Evolutionary conservation across 2,797 vertebrate genomes (phyloP).

Genomic region (Fistularia commersonii): DNA sequence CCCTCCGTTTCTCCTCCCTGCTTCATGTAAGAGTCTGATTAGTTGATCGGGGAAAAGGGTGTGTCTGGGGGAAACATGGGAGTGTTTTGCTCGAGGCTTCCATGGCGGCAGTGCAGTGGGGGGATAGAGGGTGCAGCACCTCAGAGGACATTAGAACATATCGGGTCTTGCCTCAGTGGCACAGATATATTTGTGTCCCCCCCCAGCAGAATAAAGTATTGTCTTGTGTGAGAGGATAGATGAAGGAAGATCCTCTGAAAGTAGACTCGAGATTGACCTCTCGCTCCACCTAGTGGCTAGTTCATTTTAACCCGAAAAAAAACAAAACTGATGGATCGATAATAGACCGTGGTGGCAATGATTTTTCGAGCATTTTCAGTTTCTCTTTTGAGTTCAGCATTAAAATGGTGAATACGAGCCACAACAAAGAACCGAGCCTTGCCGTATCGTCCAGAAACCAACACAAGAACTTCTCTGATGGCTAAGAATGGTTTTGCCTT

Average conservation of each 20-base stretch:
- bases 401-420: too few relatives aligned
- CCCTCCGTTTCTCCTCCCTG: conserved; percentile 5
- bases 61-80: conserved; percentile 5
- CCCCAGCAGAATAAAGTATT: too few relatives aligned
- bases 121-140: background rate
- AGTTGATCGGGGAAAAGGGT: conserved; percentile 18
- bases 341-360: too few relatives aligned
- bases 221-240: conserved; percentile 4
- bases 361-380: too few relatives aligned
- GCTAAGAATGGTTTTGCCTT: too few relatives aligned
- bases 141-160: conserved; percentile 7
- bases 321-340: background rate
- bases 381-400: too few relatives aligned
- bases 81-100: conserved; percentile 26
- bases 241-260: conserved; percentile 11
- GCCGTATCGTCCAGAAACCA: too few relatives aligned
- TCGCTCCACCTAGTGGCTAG: conserved; percentile 75
- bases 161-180: background rate
- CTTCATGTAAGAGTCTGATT: conserved; percentile 14
- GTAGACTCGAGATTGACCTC: conserved; percentile 37
- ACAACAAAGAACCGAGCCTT: too few relatives aligned
- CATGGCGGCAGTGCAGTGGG: conserved; percentile 19
- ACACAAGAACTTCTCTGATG: too few relatives aligned
- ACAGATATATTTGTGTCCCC: background rate
- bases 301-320: conserved; percentile 19